phyloP scores from a whole-genome alignment of 2,113 vertebrate genomes.

The Tauraco erythrolophus region DNA sequence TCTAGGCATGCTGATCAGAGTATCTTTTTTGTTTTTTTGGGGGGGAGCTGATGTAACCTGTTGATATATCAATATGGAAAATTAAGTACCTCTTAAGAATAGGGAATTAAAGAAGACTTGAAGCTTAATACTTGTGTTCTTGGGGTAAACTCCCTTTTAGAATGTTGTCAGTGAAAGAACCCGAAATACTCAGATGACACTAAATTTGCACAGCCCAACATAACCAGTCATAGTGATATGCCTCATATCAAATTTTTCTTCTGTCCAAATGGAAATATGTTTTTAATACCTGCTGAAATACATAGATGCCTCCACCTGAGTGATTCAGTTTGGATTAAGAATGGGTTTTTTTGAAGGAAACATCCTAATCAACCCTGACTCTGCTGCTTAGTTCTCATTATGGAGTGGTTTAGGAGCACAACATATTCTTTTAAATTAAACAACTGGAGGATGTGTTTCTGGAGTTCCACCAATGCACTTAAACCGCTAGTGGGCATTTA shows the following conservation, averaged over 20 bases:
- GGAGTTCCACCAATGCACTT: not conserved
- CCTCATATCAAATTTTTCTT: not conserved
- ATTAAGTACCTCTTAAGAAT: not conserved
- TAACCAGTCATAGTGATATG: not conserved
- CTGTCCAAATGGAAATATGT: not conserved
- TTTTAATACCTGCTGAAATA: not conserved
- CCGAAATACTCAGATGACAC: not conserved
- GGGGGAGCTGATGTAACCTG: not conserved
- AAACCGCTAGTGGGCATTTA: not conserved
- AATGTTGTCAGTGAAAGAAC: not conserved
- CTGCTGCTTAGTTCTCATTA: not conserved
- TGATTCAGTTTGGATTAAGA: not conserved
- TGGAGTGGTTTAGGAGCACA: not conserved
- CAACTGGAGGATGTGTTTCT: not conserved
- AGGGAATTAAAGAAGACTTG: not conserved
- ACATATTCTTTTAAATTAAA: not conserved
- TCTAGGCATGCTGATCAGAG: not conserved
- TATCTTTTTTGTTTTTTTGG: not conserved
- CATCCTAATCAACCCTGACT: not conserved
- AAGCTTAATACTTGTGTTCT: not conserved
- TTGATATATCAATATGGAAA: not conserved
- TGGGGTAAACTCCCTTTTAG: not conserved
- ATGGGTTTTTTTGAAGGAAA: not conserved
- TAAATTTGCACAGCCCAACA: not conserved
- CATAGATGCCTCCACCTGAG: not conserved